Evolutionary conservation across 2,888 invertebrate species (phyloP).

Genomic region (Anaspis maculata): DNA sequence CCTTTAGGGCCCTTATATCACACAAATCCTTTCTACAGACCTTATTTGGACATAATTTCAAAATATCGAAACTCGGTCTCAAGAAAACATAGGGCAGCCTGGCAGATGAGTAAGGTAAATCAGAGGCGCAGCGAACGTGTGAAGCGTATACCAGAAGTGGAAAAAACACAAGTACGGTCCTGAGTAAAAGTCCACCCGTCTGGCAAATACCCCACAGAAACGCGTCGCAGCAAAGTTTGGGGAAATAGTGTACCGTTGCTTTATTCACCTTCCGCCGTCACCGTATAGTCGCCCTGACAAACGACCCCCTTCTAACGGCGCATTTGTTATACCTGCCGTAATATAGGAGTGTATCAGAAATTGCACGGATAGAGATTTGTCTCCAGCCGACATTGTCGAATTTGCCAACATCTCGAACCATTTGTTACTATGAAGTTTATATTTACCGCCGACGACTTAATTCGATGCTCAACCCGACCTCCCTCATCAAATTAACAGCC

Average conservation of each 20-base stretch:
- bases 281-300: conserved; percentile 27
- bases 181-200: no score
- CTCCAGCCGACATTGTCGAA: conserved; percentile 28
- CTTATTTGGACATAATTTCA: no score
- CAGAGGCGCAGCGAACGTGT: no score
- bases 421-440: conserved; percentile 10
- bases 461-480: no score
- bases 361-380: conserved; percentile 35
- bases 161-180: no score
- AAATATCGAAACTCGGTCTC: no score
- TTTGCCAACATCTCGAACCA: conserved; percentile 19
- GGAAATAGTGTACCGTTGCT: conserved; percentile 6
- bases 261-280: conserved; percentile 13
- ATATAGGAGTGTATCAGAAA: conserved; percentile 36
- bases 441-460: conserved; percentile 6
- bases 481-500: no score
- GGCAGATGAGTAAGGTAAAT: no score
- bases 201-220: conserved; percentile 1
- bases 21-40: no score
- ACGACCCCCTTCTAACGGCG: conserved; percentile 26
- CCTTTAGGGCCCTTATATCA: no score
- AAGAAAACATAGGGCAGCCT: no score
- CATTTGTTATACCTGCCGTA: conserved; percentile 35
- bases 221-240: conserved; percentile 5
- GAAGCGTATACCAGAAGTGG: no score